Base-by-base conservation (phyloP, 2,888 invertebrate genomes). In the Agriotes lineatus region DNA sequence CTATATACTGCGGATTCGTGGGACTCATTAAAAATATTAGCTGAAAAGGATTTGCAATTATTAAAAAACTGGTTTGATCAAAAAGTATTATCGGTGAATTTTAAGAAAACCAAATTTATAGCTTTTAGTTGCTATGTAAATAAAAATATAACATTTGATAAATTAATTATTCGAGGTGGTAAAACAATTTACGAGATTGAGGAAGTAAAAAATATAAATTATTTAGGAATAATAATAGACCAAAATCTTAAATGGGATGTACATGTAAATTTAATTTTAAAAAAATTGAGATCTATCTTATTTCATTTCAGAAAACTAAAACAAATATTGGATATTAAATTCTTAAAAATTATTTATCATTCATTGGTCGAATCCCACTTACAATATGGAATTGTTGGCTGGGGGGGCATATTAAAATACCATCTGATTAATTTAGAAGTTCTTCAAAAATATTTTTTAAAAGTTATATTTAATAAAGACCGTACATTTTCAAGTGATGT, bases 51-150 rank as follows among this genome's bases (percentile, higher is more conserved):
- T 22, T n/a, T 59, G 7, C n/a, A 19, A 18, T 22, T 2, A 22
- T n/a, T 59, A 44, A 44, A 39, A 22, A 12, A 10, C n/a, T 59
- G 59, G 59, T 44, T 59, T 7, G 20, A 18, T n/a, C 22, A 59
- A 2, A 39, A 59, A 3, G 2, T 2, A 4, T n/a, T 59, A 59
- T 30, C 54, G 30, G 2, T 59, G n/a, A 59, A 59, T 59, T 18
- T 44, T 22, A 7, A 18, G 14, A 59, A 59, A 20, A 59, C 59
- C n/a, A 59, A 30, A 25, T 59, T 44, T 44, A n/a, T 59, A 14
- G 6, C 22, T 12, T 59, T 44, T 25, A 14, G 20, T 22, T 59
- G 19, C n/a, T 59, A 39, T 20, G 19, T 4, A 20, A 37, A 18
- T 3, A 39, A 39, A 10, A 35, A 33, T 18, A 6, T 6, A 3